Evolutionary conservation across 1,140 invertebrate genomes (phyloP).

Genomic region (Trachymyrmex cornetzi): DNA sequence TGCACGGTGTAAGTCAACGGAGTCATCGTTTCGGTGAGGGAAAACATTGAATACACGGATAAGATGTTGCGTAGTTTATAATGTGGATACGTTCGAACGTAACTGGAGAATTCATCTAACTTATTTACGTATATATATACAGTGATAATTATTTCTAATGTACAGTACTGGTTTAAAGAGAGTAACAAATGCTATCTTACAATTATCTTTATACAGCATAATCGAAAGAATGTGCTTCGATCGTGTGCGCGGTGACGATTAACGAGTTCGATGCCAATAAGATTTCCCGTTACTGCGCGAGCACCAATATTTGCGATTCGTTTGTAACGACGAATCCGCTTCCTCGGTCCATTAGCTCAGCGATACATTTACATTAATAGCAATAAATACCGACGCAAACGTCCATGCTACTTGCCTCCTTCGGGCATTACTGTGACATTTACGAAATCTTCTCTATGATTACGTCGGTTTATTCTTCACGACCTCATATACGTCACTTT

Average conservation of each 20-base stretch:
- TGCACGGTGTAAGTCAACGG: conserved; percentile 46
- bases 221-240: conserved; percentile 62
- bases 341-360: conserved; percentile 49
- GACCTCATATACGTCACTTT: conserved; percentile 24
- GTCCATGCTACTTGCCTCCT: conserved; percentile 46
- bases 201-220: conserved; percentile 77
- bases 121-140: conserved; percentile 81
- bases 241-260: conserved; percentile 44
- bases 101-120: conserved; percentile 68
- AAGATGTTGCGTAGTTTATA: conserved; percentile 77
- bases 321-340: conserved; percentile 20
- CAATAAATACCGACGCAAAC: conserved; percentile 60
- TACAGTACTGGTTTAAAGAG: conserved; percentile 84
- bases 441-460: conserved; percentile 22
- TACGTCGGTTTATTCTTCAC: conserved; percentile 49
- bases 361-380: conserved; percentile 61
- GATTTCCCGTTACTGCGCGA: conserved; percentile 51
- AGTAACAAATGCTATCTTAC: conserved; percentile 87
- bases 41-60: conserved; percentile 79
- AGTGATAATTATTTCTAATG: conserved; percentile 79
- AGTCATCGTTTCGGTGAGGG: conserved; percentile 63
- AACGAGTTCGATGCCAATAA: conserved; percentile 51
- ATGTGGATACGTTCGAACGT: conserved; percentile 74
- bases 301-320: conserved; percentile 57
- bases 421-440: conserved; percentile 35